These are phyloP conservation scores for Corticium candelabrum DNA, from an alignment of 37 sponge, comb jelly and placozoan species.

Conservation along the genomic window DNA sequence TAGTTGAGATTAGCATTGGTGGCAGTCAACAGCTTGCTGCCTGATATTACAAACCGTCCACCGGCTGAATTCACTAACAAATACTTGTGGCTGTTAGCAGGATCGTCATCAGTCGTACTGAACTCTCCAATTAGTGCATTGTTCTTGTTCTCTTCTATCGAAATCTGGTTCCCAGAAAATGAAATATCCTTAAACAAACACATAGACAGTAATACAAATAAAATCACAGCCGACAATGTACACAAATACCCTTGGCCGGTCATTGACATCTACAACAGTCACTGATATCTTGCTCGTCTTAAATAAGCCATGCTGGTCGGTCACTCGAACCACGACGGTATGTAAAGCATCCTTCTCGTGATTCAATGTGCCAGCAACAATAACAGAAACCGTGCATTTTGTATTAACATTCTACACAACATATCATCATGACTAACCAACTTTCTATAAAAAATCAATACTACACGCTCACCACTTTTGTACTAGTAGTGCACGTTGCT, in stretches of 20 bases:
- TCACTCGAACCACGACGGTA: not conserved
- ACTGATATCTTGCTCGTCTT: not conserved
- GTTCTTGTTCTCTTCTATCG: conserved; percentile 1
- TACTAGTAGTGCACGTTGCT: not conserved
- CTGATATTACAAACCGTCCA: not conserved
- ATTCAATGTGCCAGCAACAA: not conserved
- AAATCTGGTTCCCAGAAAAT: not conserved
- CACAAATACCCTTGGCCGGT: not conserved
- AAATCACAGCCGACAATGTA: not conserved
- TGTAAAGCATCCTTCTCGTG: conserved; percentile 5
- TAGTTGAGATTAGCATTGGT: not conserved
- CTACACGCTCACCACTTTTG: not conserved
- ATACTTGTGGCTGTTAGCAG: not conserved
- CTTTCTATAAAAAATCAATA: not conserved
- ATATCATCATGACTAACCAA: not conserved
- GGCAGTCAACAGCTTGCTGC: not conserved
- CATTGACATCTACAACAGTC: not conserved
- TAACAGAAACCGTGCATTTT: not conserved
- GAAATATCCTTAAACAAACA: not conserved
- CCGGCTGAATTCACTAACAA: not conserved
- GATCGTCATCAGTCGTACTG: conserved; percentile 12
- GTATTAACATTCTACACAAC: not conserved
- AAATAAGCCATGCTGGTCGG: not conserved
- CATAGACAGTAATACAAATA: too few relatives aligned
- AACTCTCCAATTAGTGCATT: not conserved